Conservation (phyloP, 1,140 invertebrate species). For the Steinernema khuongi region DNA sequence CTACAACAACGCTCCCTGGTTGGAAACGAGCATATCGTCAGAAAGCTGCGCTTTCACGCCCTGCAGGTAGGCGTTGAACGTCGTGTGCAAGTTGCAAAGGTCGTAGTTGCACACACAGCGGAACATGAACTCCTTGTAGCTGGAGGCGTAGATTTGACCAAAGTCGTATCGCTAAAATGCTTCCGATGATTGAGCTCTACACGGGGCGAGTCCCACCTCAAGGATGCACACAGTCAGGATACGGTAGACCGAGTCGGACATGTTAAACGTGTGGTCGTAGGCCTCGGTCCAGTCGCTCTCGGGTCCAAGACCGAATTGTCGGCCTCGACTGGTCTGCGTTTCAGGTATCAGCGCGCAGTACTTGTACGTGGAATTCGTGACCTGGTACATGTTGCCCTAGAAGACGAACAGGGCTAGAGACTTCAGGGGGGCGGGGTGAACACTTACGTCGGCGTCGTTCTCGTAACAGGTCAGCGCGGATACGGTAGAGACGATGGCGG, state of each 20-base stretch:
- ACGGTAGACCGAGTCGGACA: slow-evolving; percentile 23
- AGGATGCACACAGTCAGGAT: slow-evolving; percentile 29
- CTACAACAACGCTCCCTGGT: not conserved
- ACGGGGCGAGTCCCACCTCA: slow-evolving; percentile 7
- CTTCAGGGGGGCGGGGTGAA: not conserved
- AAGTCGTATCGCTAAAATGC: slow-evolving; percentile 31
- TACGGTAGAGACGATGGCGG: slow-evolving; percentile 10
- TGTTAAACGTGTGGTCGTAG: slow-evolving; percentile 27
- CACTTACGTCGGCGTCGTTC: slow-evolving; percentile 20
- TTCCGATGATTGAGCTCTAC: not conserved
- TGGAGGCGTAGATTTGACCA: slow-evolving; percentile 4
- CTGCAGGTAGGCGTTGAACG: slow-evolving; percentile 10
- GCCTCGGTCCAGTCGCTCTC: slow-evolving; percentile 22
- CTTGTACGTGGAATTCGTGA: slow-evolving; percentile 19
- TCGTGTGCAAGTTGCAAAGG: slow-evolving; percentile 27
- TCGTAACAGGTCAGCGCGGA: slow-evolving; percentile 23
- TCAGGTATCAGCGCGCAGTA: slow-evolving; percentile 27
- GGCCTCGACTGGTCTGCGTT: not conserved
- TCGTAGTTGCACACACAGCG: slow-evolving; percentile 33
- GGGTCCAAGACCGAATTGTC: slow-evolving; percentile 25
- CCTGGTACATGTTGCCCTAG: slow-evolving; percentile 18
- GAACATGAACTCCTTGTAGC: slow-evolving; percentile 29
- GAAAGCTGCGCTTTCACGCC: not conserved
- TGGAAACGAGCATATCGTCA: not conserved
- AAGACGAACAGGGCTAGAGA: slow-evolving; percentile 9